Conservation (phyloP, 2,888 invertebrate species). For the Busseola fusca region DNA sequence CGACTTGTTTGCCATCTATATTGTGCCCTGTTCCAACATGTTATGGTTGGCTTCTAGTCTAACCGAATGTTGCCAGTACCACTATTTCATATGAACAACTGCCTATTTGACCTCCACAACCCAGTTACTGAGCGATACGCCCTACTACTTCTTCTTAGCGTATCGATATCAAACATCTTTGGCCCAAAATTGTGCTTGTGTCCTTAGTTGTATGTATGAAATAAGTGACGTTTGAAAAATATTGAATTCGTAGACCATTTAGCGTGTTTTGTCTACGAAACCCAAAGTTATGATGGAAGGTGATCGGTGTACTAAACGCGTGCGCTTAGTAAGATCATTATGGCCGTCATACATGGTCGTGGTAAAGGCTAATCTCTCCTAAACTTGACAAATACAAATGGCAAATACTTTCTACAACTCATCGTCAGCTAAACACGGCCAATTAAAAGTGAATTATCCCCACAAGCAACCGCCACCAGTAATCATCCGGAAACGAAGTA, state of each 20-base stretch:
- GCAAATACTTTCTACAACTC: slow-evolving; percentile 36
- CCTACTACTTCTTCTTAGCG: too few relatives aligned
- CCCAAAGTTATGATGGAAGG: neutral
- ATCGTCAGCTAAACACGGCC: slow-evolving; percentile 31
- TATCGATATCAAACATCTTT: neutral
- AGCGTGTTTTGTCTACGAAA: neutral
- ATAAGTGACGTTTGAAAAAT: too few relatives aligned
- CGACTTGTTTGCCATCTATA: neutral
- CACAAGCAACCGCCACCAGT: slow-evolving; percentile 58
- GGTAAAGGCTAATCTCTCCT: neutral
- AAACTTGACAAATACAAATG: slow-evolving; percentile 43
- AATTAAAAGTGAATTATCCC: slow-evolving; percentile 58
- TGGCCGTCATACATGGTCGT: neutral
- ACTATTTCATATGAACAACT: neutral
- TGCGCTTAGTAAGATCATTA: slow-evolving; percentile 5
- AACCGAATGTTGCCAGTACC: neutral
- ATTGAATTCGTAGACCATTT: neutral
- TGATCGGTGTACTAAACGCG: neutral
- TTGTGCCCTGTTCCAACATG: neutral
- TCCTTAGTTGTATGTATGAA: too few relatives aligned
- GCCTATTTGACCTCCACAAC: neutral
- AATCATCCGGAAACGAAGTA: slow-evolving; percentile 64
- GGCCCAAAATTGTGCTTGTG: too few relatives aligned
- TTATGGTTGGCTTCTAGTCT: neutral
- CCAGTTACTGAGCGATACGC: neutral